Conservation (phyloP, 2,797 vertebrate genomes). For the Platalea minor region DNA sequence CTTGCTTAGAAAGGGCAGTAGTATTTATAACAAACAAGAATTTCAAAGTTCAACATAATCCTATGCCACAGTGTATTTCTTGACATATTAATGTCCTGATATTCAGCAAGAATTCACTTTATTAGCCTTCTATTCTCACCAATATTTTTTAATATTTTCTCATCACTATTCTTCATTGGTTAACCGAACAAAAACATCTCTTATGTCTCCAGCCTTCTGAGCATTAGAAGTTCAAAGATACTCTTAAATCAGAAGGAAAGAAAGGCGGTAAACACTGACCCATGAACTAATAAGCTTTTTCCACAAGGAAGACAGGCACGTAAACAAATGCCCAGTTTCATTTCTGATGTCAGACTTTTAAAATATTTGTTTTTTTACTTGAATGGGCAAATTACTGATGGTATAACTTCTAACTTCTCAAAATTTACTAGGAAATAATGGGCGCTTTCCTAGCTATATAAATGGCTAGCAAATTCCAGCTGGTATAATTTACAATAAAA, state of each 20-base stretch:
- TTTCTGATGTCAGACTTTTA: background rate
- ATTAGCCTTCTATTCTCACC: background rate
- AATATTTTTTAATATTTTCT: background rate
- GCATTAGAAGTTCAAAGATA: background rate
- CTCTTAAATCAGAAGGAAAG: background rate
- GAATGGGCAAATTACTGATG: background rate
- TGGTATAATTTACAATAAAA: background rate
- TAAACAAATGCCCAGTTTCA: background rate
- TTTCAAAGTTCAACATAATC: background rate
- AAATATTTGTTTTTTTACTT: background rate
- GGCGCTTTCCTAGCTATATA: background rate
- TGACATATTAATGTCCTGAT: background rate
- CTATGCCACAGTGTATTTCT: rapidly evolving
- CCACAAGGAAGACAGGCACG: background rate
- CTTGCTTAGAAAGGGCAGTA: background rate
- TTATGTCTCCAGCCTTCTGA: background rate
- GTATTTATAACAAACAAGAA: background rate
- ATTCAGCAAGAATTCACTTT: background rate
- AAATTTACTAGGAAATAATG: background rate
- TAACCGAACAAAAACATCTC: background rate
- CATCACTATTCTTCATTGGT: background rate
- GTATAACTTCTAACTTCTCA: background rate
- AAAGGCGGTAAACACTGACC: background rate
- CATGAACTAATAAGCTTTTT: background rate
- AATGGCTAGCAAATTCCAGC: background rate